These are phyloP conservation scores for Leptinotarsa undecemlineata DNA, from an alignment of 1,140 invertebrate species.

Conservation along the genomic window DNA sequence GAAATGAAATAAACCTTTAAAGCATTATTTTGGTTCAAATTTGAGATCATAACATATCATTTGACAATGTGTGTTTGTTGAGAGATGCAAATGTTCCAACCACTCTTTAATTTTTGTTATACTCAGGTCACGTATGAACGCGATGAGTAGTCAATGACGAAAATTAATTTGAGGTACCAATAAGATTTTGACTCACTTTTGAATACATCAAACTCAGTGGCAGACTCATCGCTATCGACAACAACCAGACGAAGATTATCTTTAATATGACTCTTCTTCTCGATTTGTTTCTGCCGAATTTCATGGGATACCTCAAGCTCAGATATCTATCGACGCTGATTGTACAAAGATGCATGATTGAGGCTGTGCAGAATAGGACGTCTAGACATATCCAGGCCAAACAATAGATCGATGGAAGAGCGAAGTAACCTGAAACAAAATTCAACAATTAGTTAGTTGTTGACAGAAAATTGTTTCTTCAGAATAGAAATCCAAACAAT, in stretches of 20 bases:
- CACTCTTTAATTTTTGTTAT: no score
- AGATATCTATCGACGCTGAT: conserved; percentile 92
- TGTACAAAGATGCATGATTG: conserved; percentile 94
- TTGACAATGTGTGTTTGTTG: no score
- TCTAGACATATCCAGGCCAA: conserved; percentile 88
- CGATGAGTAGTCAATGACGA: no score
- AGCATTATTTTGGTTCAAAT: no score
- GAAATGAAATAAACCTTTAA: no score
- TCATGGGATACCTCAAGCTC: conserved; percentile 83
- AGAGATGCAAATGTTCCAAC: no score
- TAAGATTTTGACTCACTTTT: conserved; percentile 62
- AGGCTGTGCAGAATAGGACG: conserved; percentile 93
- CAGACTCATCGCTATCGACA: conserved; percentile 86
- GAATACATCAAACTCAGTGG: conserved; percentile 87
- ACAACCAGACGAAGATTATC: conserved; percentile 88
- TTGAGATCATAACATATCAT: no score
- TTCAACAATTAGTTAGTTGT: no score
- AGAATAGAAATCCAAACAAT: no score
- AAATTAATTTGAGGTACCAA: background rate
- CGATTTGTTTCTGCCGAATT: conserved; percentile 88
- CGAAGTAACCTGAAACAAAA: conserved; percentile 76
- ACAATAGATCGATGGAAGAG: conserved; percentile 78
- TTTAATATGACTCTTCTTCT: conserved; percentile 82
- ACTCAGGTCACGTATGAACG: no score
- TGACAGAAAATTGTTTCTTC: no score